Conservation (phyloP, 1,140 invertebrate species). For the Pogonomyrmex barbatus region DNA sequence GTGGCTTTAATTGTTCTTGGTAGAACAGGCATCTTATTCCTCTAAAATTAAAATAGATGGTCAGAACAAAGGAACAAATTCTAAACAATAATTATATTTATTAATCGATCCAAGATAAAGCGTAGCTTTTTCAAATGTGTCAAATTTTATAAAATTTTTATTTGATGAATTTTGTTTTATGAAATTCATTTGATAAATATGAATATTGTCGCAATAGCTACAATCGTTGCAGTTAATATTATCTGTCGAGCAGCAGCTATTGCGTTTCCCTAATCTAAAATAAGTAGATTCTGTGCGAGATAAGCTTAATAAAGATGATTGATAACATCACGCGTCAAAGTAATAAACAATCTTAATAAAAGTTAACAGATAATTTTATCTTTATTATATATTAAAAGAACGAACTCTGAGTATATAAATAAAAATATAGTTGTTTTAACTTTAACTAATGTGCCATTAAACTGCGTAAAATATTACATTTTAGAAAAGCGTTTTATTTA, state of each 20-base stretch:
- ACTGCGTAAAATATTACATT: neutral
- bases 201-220: neutral
- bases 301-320: neutral
- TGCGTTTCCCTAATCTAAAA: slow-evolving; percentile 5
- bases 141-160: neutral
- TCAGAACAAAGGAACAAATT: neutral
- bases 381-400: neutral
- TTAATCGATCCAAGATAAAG: neutral
- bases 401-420: neutral
- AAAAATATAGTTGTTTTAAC: neutral
- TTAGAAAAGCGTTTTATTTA: neutral
- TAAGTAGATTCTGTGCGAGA: neutral
- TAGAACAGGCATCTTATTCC: neutral
- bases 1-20: neutral
- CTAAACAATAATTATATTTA: neutral
- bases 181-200: neutral
- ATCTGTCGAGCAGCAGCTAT: neutral
- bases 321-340: neutral
- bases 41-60: neutral
- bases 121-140: neutral
- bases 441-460: neutral
- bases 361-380: neutral
- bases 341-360: neutral
- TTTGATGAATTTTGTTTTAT: no score
- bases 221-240: neutral